Evolutionary conservation across 2,113 vertebrate species (phyloP).

Genomic region (Triplophysa rosa): DNA sequence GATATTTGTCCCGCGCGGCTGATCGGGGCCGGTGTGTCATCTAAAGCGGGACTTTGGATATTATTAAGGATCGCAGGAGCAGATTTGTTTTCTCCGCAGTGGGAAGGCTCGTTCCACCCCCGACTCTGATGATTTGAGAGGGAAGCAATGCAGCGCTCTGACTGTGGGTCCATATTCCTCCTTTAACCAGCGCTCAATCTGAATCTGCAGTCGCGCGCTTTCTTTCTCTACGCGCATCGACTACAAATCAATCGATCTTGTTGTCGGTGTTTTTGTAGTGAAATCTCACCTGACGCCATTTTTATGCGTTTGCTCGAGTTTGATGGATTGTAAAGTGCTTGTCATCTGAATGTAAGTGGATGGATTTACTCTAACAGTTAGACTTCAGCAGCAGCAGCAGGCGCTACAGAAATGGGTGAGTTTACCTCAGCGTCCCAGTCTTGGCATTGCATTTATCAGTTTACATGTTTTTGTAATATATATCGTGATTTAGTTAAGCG

Average conservation of each 20-base stretch:
- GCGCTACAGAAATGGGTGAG: slow-evolving; percentile 80
- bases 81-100: slow-evolving; percentile 76
- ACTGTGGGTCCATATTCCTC: slow-evolving; percentile 34
- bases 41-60: slow-evolving; percentile 66
- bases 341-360: slow-evolving; percentile 71
- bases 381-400: slow-evolving; percentile 66
- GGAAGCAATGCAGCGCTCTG: slow-evolving; percentile 68
- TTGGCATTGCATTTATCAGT: too few relatives aligned
- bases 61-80: slow-evolving; percentile 65
- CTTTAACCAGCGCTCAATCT: neutral
- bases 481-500: neutral
- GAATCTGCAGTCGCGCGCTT: slow-evolving; percentile 32
- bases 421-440: slow-evolving; percentile 32
- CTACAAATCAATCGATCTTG: slow-evolving; percentile 58
- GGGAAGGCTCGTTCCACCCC: slow-evolving; percentile 61
- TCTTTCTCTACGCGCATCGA: slow-evolving; percentile 49
- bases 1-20: slow-evolving; percentile 29
- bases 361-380: slow-evolving; percentile 70
- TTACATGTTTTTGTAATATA: too few relatives aligned
- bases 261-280: slow-evolving; percentile 61
- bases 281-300: slow-evolving; percentile 76
- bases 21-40: slow-evolving; percentile 54
- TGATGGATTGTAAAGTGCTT: slow-evolving; percentile 76
- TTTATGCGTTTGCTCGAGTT: slow-evolving; percentile 60
- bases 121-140: slow-evolving; percentile 74